phyloP scores from a whole-genome alignment of 1,140 invertebrate species.

The Macrosteles quadrilineatus region DNA sequence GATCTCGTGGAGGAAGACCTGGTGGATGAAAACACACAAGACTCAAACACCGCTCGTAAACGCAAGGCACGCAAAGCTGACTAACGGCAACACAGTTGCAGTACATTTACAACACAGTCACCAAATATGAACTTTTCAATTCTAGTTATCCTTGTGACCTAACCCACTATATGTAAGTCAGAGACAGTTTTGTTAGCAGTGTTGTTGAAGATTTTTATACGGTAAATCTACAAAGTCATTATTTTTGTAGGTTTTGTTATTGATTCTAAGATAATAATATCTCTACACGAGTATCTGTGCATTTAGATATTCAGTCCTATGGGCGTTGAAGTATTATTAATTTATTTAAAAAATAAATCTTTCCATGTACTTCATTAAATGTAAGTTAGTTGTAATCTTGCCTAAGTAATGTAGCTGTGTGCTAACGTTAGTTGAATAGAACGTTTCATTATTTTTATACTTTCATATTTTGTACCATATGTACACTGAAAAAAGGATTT shows the following conservation, averaged over 20 bases:
- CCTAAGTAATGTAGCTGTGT: too few relatives aligned
- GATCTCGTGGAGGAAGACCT: constrained; percentile 59
- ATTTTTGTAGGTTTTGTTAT: constrained; percentile 11
- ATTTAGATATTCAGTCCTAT: too few relatives aligned
- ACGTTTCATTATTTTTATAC: too few relatives aligned
- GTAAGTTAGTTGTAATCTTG: too few relatives aligned
- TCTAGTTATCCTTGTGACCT: not conserved
- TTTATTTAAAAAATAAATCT: too few relatives aligned
- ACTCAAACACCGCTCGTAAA: constrained; percentile 52
- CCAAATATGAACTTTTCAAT: not conserved
- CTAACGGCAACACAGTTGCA: constrained; percentile 43
- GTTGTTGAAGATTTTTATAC: constrained; percentile 12
- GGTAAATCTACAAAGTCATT: not conserved
- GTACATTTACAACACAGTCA: not conserved
- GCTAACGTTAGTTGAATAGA: too few relatives aligned
- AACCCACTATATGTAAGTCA: not conserved
- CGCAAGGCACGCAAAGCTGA: constrained; percentile 65
- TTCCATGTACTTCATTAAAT: too few relatives aligned
- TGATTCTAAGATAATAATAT: too few relatives aligned
- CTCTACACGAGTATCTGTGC: too few relatives aligned
- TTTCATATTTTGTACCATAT: too few relatives aligned
- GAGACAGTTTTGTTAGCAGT: not conserved
- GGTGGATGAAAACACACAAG: constrained; percentile 30
- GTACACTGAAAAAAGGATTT: too few relatives aligned
- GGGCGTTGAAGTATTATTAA: too few relatives aligned